Conservation (phyloP, 2,797 vertebrate genomes). For the Ptychadena robeensis region DNA sequence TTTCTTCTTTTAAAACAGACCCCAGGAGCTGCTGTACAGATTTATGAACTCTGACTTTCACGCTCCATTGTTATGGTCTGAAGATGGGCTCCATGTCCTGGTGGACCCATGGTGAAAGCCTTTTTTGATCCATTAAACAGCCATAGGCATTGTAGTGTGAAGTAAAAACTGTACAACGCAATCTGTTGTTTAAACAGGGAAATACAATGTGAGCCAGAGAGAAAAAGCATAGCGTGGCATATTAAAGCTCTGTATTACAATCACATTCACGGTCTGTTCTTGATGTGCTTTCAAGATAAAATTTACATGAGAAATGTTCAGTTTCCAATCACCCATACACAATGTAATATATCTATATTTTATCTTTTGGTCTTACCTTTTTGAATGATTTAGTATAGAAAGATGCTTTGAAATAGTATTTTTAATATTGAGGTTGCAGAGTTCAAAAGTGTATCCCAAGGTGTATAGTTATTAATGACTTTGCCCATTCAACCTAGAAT, state of each 20-base stretch:
- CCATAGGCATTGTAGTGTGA: conserved; percentile 1
- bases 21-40: not conserved
- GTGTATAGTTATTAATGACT: not conserved
- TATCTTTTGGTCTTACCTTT: not conserved
- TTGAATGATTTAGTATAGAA: not conserved
- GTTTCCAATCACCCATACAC: not conserved
- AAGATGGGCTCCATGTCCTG: not conserved
- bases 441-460: not conserved
- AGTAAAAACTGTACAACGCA: not conserved
- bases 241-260: not conserved
- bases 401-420: not conserved
- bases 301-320: not conserved
- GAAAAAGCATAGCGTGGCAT: not conserved
- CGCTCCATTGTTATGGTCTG: not conserved
- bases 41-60: not conserved
- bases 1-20: not conserved
- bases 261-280: not conserved
- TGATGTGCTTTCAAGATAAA: too few relatives aligned
- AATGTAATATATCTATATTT: not conserved
- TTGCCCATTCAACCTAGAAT: not conserved
- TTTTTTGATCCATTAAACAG: not conserved
- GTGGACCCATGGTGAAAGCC: not conserved
- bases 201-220: not conserved
- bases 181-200: not conserved
- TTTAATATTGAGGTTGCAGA: not conserved